These are phyloP conservation scores for Setophaga kirtlandii DNA, from an alignment of 2,113 vertebrate species.

Conservation along the genomic window DNA sequence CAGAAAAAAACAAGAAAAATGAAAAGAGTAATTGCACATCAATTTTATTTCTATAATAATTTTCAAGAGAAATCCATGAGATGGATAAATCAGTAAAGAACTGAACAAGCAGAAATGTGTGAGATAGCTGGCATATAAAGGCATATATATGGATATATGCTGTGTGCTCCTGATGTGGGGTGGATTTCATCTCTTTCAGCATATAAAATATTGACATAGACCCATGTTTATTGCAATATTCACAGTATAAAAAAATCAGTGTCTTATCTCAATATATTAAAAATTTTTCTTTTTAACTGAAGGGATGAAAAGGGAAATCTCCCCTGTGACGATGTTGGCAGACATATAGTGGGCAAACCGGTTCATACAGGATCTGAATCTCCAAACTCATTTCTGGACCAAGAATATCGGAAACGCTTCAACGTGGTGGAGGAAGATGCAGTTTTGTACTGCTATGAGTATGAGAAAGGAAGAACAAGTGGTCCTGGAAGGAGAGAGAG, in stretches of 20 bases:
- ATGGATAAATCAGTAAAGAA: not conserved
- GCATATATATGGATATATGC: not conserved
- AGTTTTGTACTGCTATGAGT: constrained; percentile 95
- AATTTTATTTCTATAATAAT: not conserved
- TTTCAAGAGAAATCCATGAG: not conserved
- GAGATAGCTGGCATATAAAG: not conserved
- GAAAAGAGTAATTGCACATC: not conserved
- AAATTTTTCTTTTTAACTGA: not conserved
- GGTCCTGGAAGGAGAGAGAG: constrained; percentile 90
- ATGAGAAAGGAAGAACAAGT: constrained; percentile 91
- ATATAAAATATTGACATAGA: not conserved
- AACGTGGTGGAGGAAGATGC: constrained; percentile 95
- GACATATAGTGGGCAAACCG: constrained; percentile 84
- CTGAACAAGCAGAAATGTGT: not conserved
- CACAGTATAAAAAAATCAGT: not conserved
- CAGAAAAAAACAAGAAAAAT: not conserved
- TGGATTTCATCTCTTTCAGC: not conserved
- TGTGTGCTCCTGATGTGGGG: not conserved
- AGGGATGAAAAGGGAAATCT: constrained; percentile 93
- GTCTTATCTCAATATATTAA: not conserved
- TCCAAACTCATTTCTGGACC: constrained; percentile 98
- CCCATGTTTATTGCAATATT: not conserved
- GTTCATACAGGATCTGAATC: constrained; percentile 94
- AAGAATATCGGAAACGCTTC: constrained; percentile 90
- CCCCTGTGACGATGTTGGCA: constrained; percentile 85